These are phyloP conservation scores for Thermophis baileyi DNA, from an alignment of 2,113 vertebrate genomes.

Conservation along the genomic window DNA sequence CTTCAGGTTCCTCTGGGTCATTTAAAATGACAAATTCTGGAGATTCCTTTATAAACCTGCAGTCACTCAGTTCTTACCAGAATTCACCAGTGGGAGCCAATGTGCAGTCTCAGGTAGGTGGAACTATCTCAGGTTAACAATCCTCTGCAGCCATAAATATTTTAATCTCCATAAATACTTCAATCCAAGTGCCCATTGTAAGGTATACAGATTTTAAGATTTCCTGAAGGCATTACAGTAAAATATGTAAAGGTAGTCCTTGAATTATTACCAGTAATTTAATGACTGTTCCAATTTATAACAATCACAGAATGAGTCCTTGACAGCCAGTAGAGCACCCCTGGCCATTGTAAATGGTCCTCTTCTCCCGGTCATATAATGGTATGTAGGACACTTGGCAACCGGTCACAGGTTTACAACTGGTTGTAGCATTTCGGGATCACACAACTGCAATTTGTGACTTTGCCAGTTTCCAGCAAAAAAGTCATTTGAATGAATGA, in stretches of 20 bases:
- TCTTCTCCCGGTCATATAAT: background rate
- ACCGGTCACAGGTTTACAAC: background rate
- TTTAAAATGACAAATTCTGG: slow-evolving; percentile 57
- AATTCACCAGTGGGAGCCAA: slow-evolving; percentile 43
- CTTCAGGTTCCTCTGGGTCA: slow-evolving; percentile 56
- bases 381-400: background rate
- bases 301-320: background rate
- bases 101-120: slow-evolving; percentile 54
- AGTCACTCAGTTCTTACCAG: slow-evolving; percentile 54
- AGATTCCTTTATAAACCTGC: slow-evolving; percentile 53
- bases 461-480: background rate
- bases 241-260: background rate
- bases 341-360: background rate
- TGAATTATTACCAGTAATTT: background rate
- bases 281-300: background rate
- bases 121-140: background rate
- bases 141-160: background rate
- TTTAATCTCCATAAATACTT: background rate
- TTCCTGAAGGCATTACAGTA: background rate
- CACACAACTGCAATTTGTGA: background rate
- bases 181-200: background rate
- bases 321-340: background rate
- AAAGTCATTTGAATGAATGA: background rate
- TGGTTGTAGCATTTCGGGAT: background rate
- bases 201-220: background rate